Evolutionary conservation across 1,140 invertebrate genomes (phyloP).

Genomic region (Halictus rubicundus): DNA sequence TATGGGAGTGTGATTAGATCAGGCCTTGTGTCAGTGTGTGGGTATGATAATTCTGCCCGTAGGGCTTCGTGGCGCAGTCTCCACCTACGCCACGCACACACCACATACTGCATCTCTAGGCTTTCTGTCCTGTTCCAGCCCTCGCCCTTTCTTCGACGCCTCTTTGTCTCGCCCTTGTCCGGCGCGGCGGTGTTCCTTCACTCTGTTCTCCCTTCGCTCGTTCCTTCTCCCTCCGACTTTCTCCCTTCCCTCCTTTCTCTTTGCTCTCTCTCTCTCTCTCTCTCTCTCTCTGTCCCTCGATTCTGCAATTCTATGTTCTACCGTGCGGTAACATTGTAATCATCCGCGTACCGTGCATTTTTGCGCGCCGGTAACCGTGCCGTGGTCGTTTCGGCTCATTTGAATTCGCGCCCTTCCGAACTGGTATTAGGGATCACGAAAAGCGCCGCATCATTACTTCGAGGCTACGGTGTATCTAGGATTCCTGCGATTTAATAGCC

Average conservation of each 20-base stretch:
- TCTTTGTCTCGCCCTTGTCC: conserved; percentile 9
- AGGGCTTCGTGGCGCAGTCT: conserved; percentile 76
- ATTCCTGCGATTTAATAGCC: background rate
- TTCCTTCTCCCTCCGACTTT: conserved; percentile 54
- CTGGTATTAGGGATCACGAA: conserved; percentile 60
- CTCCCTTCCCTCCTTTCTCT: conserved; percentile 42
- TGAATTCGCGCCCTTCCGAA: conserved; percentile 61
- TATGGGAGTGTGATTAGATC: conserved; percentile 81
- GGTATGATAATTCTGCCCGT: conserved; percentile 80
- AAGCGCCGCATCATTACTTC: conserved; percentile 36
- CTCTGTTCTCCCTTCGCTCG: conserved; percentile 16
- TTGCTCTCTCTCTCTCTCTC: conserved; percentile 3
- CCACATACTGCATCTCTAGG: conserved; percentile 51
- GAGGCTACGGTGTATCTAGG: conserved; percentile 17
- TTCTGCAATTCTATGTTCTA: conserved; percentile 64
- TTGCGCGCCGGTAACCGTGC: conserved; percentile 53
- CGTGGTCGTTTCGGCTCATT: conserved; percentile 60
- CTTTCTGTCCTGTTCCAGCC: background rate
- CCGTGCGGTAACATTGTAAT: conserved; percentile 66
- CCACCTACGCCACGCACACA: conserved; percentile 77
- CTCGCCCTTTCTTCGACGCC: conserved; percentile 15
- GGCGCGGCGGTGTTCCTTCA: conserved; percentile 30
- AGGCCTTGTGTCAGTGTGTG: conserved; percentile 71
- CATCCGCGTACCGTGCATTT: conserved; percentile 56
- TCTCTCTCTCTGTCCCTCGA: conserved; percentile 35